Base-by-base conservation (phyloP, 2,888 invertebrate genomes). In the Hanleya hanleyi region DNA sequence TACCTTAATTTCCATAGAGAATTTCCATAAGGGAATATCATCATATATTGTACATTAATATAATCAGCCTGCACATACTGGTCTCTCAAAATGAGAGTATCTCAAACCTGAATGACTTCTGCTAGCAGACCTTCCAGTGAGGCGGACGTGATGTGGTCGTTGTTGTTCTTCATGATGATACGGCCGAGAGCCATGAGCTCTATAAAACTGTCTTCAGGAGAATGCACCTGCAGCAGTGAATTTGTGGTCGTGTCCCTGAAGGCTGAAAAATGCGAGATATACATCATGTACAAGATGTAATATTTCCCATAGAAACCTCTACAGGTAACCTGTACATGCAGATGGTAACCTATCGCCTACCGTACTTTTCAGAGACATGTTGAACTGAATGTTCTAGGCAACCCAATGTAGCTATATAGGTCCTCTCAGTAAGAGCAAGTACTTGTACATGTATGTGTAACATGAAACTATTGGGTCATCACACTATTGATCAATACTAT, bases 121-220 rank as follows among this genome's bases (percentile, higher is more conserved):
- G 92, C 90, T 67, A 93, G 90, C 29, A 93, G 90, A 22, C 92
- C 92, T 83, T 93, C 93, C 6, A 93, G 90, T 3, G 93, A 92
- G 1, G 88, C 87, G 62, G 92, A 92, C 62, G 92, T 92, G 64
- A 92, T 80, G 29, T 88, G 86, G 50, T 87, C 86, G 50, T 89
- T 89, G 37, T 85, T 83, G 69, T 89, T 88, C 74, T 86, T 84
- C 74, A 89, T 88, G 26, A 90, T 81, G n/a, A 92, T 90, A 12
- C 89, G 84, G 50, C 91, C 90, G 41, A 92, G 91, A 1, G 92
- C 91, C 82, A 92, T 92, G 79, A 91, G 87, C 72, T 91, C 91
- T 67, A 93, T 92, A 84, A 92, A 92, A 62, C 88, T 90, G 80
- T 92, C 92, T 81, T 92, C 92, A 0, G 87, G 86, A 36, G 88